A percentile compares a stretch with the other conserved stretches of the same genome.
phyloP scores from a whole-genome alignment of 2,888 invertebrate species.

The Falcaria lacertinaria region DNA sequence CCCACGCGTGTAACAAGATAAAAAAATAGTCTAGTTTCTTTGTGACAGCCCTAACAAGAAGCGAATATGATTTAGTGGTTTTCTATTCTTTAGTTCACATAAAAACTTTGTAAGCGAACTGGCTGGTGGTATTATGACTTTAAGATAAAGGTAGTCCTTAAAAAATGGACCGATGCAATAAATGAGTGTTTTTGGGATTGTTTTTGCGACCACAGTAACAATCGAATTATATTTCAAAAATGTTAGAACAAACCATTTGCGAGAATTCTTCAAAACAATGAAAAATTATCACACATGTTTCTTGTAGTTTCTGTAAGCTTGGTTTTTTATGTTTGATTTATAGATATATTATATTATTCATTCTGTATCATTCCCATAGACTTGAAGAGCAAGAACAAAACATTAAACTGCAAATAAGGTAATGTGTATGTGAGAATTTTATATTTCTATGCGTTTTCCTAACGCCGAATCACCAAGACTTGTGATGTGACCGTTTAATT shows the following conservation, averaged over 20 bases:
- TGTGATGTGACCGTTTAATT: slow-evolving; percentile 40
- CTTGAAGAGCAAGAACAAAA: slow-evolving; percentile 47
- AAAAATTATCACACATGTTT: not conserved
- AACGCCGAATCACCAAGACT: slow-evolving; percentile 26
- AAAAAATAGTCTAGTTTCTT: slow-evolving; percentile 60
- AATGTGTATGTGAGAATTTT: slow-evolving; percentile 69
- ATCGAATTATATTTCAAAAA: slow-evolving; percentile 12
- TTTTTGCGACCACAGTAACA: slow-evolving; percentile 10
- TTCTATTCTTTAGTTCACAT: slow-evolving; percentile 38
- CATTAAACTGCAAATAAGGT: slow-evolving; percentile 72
- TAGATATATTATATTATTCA: slow-evolving; percentile 41
- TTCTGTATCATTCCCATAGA: slow-evolving; percentile 52
- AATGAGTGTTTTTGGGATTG: slow-evolving; percentile 10
- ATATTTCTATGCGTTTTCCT: slow-evolving; percentile 43
- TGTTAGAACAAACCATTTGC: not conserved
- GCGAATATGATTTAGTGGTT: slow-evolving; percentile 67
- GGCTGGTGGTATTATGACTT: not conserved
- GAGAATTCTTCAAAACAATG: not conserved
- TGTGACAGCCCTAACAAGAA: slow-evolving; percentile 45
- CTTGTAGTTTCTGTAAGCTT: not conserved
- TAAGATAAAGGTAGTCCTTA: slow-evolving; percentile 1
- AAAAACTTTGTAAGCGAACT: slow-evolving; percentile 4
- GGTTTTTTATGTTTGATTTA: slow-evolving; percentile 10
- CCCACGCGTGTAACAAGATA: slow-evolving; percentile 52
- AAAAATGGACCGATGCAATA: slow-evolving; percentile 4